phyloP scores from a whole-genome alignment of 2,888 invertebrate genomes.

The Philereme vetulata region DNA sequence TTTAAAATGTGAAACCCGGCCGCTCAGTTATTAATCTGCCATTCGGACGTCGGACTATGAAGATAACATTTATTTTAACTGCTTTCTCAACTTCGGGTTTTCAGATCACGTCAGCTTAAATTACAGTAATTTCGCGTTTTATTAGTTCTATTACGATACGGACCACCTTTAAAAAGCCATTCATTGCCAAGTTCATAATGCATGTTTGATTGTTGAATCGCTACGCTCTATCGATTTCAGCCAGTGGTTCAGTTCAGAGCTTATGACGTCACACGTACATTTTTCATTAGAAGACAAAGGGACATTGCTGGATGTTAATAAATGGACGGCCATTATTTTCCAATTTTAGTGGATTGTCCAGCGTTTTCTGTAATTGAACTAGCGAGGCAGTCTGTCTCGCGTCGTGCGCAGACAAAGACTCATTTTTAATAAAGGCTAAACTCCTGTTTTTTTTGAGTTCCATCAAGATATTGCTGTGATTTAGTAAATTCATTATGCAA shows the following conservation, averaged over 20 bases:
- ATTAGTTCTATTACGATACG: slow-evolving; percentile 2
- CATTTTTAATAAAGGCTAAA: slow-evolving; percentile 1
- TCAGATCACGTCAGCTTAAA: slow-evolving; percentile 10
- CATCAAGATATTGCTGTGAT: slow-evolving; percentile 20
- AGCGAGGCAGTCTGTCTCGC: slow-evolving; percentile 45
- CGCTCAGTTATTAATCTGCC: slow-evolving; percentile 19
- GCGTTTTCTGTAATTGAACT: slow-evolving; percentile 55
- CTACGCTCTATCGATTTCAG: slow-evolving; percentile 56
- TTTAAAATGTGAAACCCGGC: slow-evolving; percentile 3
- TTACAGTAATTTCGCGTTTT: slow-evolving; percentile 5
- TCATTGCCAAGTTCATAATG: slow-evolving; percentile 55
- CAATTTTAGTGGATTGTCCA: slow-evolving; percentile 59
- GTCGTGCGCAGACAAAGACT: slow-evolving; percentile 37
- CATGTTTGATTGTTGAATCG: slow-evolving; percentile 35
- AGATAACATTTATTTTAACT: slow-evolving; percentile 18
- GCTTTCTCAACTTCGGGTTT: slow-evolving; percentile 13
- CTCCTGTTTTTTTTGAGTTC: slow-evolving; percentile 3
- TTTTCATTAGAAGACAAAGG: slow-evolving; percentile 62
- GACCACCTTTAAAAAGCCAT: slow-evolving; percentile 6
- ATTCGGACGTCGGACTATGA: slow-evolving; percentile 21
- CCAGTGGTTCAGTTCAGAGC: slow-evolving; percentile 38
- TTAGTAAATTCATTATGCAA: slow-evolving; percentile 30
- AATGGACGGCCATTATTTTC: slow-evolving; percentile 63
- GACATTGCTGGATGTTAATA: slow-evolving; percentile 47
- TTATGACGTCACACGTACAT: slow-evolving; percentile 66